Evolutionary conservation across 2,113 vertebrate genomes (phyloP).

Genomic region (Malurus elegans): DNA sequence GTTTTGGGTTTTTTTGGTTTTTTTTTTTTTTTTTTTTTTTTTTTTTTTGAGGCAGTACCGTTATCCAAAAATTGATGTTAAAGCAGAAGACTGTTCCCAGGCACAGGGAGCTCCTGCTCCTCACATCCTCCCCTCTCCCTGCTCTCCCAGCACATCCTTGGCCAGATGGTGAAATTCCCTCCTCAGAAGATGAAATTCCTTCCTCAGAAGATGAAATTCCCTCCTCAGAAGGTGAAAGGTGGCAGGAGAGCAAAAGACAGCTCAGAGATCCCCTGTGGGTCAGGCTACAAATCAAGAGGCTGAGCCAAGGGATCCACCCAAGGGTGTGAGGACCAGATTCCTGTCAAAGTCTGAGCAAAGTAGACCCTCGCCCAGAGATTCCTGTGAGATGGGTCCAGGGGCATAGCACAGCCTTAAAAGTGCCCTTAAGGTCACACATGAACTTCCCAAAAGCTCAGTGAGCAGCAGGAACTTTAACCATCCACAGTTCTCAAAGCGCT

Average conservation of each 20-base stretch:
- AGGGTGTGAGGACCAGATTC: neutral
- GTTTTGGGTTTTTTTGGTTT: no score
- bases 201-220: no score
- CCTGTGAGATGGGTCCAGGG: neutral
- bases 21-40: no score
- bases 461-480: neutral
- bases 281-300: neutral
- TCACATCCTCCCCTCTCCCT: neutral
- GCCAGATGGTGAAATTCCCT: neutral
- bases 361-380: neutral
- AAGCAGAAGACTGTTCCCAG: neutral
- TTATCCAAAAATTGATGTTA: neutral
- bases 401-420: neutral
- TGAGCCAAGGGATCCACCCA: neutral
- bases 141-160: neutral
- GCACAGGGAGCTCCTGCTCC: neutral
- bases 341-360: neutral
- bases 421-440: neutral
- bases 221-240: neutral
- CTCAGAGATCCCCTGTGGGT: neutral
- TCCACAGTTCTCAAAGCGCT: neutral
- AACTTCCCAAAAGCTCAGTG: neutral
- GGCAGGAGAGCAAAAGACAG: neutral
- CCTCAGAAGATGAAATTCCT: neutral
- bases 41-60: neutral